Base-by-base conservation (phyloP, 2,113 vertebrate genomes). In the Conger conger region DNA sequence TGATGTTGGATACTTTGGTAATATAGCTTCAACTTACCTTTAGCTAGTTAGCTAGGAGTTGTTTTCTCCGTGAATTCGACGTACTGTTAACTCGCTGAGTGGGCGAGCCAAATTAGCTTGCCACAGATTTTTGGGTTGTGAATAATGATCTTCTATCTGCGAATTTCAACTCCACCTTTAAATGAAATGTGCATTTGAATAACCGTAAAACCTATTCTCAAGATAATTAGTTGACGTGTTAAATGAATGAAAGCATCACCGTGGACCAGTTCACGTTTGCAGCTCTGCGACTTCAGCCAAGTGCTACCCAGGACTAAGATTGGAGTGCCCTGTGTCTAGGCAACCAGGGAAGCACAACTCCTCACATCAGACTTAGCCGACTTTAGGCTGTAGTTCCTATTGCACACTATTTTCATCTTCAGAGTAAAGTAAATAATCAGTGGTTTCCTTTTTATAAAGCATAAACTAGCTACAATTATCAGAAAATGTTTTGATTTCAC, bases 321-420 rank as follows among this genome's bases (percentile, higher is more conserved):
- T 33, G n/a, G 57, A 33, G n/a, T 73, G 63, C 63, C n/a, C 50
- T 76, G 86, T 83, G 53, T 83, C 86, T n/a, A 68, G 78, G 86
- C 86, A 86, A 86, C 86, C 35, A 30, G 7, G 13, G 18, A 63
- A 79, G 81, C 11, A 38, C 23, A 60, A 38, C 27, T 20, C 4
- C 36, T 83, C 27, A 27, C 4, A 60, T 7, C 57, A 60, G 27
- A 13, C 45, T 50, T 50, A 50, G 45, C 45, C 2, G 45, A 4
- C 45, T 50, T 50, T 50, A 50, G 9, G 45, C 45, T 50, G 15
- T 50, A 42, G 40, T 42, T 42, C 8, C 45, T 50, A 50, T 7
- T 50, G 45, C 15, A 50, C 45, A 50, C 1, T 42, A 50, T 50
- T 50, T 50, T 50, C 45, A 50, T 13, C 8, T 50, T 13, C 45